These are phyloP conservation scores for Clostera curtula DNA, from an alignment of 2,888 invertebrate species.

Conservation along the genomic window DNA sequence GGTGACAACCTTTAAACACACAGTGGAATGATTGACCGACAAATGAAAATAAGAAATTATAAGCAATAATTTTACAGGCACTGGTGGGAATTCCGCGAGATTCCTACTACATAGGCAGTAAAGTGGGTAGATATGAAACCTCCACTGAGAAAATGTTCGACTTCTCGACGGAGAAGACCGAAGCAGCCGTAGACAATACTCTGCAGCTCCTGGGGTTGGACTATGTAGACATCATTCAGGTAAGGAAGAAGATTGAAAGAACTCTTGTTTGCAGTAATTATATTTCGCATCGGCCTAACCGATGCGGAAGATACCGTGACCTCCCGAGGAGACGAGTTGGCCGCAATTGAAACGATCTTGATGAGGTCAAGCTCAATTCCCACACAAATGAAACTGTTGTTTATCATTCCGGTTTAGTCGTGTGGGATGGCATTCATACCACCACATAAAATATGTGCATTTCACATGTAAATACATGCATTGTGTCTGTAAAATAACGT, in stretches of 20 bases:
- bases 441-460: too few species aligned
- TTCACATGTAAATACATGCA: too few species aligned
- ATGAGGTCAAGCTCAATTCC: too few species aligned
- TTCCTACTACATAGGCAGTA: slow-evolving; percentile 92
- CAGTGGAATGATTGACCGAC: too few species aligned
- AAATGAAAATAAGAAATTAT: not conserved
- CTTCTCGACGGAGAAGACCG: slow-evolving; percentile 84
- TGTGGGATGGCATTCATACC: too few species aligned
- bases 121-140: slow-evolving; percentile 89
- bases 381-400: too few species aligned
- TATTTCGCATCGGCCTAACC: too few species aligned
- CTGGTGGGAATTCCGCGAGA: slow-evolving; percentile 85
- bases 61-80: slow-evolving; percentile 65
- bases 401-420: too few species aligned
- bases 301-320: too few species aligned
- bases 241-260: slow-evolving; percentile 34
- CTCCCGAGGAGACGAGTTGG: too few species aligned
- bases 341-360: too few species aligned
- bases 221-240: slow-evolving; percentile 93
- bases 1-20: too few species aligned
- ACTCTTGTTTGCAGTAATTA: not conserved
- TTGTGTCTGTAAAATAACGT: not conserved
- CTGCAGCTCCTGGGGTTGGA: slow-evolving; percentile 82
- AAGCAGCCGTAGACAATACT: slow-evolving; percentile 84
- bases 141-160: slow-evolving; percentile 87